These are phyloP conservation scores for Plecotus auritus DNA, from an alignment of 2,113 vertebrate species.

Conservation along the genomic window DNA sequence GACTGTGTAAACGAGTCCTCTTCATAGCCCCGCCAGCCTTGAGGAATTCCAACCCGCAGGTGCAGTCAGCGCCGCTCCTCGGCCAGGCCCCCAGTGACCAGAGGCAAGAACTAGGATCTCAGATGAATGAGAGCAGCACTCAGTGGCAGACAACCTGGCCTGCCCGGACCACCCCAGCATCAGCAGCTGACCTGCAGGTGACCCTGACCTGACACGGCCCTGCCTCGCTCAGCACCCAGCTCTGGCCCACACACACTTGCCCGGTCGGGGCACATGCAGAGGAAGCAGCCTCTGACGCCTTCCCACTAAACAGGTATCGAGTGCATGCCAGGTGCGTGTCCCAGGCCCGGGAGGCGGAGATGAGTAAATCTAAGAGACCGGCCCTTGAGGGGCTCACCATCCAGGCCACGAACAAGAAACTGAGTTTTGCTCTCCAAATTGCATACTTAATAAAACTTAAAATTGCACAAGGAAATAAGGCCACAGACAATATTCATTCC, in stretches of 20 bases:
- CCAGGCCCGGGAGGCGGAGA: background rate
- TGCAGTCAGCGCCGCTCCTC: rapidly evolving
- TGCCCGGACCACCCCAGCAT: background rate
- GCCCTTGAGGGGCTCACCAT: background rate
- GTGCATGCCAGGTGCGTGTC: background rate
- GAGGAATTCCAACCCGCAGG: background rate
- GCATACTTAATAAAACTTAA: background rate
- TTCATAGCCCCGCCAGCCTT: background rate
- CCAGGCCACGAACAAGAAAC: background rate
- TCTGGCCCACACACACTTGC: background rate
- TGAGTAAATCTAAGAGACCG: background rate
- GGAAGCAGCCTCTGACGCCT: background rate
- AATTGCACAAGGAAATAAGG: background rate
- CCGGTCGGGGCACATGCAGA: rapidly evolving
- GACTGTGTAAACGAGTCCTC: background rate
- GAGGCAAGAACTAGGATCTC: background rate
- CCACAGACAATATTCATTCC: background rate
- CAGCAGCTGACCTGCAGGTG: too few species aligned
- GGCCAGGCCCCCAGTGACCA: background rate
- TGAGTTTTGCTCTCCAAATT: background rate
- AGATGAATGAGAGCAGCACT: background rate
- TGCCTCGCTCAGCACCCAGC: too few species aligned
- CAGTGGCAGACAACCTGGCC: rapidly evolving
- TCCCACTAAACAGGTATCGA: background rate
- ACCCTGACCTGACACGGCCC: too few species aligned